Base-by-base conservation (phyloP, 2,113 vertebrate species). In the Phalacrocorax carbo region DNA sequence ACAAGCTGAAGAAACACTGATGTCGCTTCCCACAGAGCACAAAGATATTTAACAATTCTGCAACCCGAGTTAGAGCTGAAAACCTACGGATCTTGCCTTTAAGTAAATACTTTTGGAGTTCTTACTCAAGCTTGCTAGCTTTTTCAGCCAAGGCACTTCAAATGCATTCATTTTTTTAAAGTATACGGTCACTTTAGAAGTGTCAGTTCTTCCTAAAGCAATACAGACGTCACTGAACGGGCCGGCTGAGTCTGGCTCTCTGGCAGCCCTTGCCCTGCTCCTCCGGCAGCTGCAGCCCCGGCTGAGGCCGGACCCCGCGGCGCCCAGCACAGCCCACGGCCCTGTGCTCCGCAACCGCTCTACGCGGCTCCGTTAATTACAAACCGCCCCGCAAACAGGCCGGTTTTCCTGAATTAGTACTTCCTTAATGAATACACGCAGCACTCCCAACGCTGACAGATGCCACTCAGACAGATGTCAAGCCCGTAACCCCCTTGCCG, bases 161-260 rank as follows among this genome's bases (percentile, higher is more conserved):
- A 90, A 10, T 15, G 29, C 19, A 4, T 36, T 36, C 25, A 5
- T 93, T 93, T 88, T 92, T 93, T 95, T 90, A 57, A 89, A 58
- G 14, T 65, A 57, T 86, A 49, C 8, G 21, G 85, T 73, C 75
- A 93, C 95, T 98, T 88, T 88, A 96, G 97, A 97, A 98, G 97
- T 72, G 87, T 93, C 96, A 97, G 92, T 89, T 54, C 93, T 82
- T 95, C 88, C 86, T 91, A 94, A 46, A 94, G 96, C 94, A 79
- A 96, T 96, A 96, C 42, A 90, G 75, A 91, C 76, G 64, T 92
- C 70, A 90, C 87, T 73, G 71, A 83, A 86, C 79, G 80, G 49
- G 62, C 84, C 70, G 49, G 57, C 29, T 72, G 94, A 57, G 87
- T 54, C 65, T 4, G 70, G 88, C 91, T 82, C 80, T 54, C 52